Evolutionary conservation across 2,113 vertebrate genomes (phyloP).

Genomic region (Aphyosemion australe): DNA sequence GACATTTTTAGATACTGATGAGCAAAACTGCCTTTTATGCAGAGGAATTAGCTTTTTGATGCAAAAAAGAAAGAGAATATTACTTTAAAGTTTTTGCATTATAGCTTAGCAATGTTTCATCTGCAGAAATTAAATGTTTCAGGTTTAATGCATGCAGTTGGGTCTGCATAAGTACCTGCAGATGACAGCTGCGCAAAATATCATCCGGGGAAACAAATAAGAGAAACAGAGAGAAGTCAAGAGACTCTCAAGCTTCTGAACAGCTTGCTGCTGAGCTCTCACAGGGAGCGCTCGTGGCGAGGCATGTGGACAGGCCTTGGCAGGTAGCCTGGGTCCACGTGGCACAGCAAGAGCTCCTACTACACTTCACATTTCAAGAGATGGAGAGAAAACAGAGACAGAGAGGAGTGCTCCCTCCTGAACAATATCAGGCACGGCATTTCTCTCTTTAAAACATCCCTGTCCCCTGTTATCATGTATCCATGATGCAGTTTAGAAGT

Average conservation of each 20-base stretch:
- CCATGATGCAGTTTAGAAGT: neutral
- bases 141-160: slow-evolving; percentile 22
- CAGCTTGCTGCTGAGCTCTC: slow-evolving; percentile 44
- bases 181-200: slow-evolving; percentile 14
- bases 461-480: slow-evolving; percentile 2
- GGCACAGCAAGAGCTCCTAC: slow-evolving; percentile 67
- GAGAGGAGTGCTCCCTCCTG: slow-evolving; percentile 25
- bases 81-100: slow-evolving; percentile 10
- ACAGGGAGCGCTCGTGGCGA: slow-evolving; percentile 61
- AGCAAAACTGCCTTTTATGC: slow-evolving; percentile 11
- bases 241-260: slow-evolving; percentile 54
- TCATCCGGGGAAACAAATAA: slow-evolving; percentile 20
- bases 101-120: neutral
- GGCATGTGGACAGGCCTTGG: slow-evolving; percentile 75
- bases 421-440: slow-evolving; percentile 35
- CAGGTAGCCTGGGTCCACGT: slow-evolving; percentile 78
- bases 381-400: slow-evolving; percentile 23
- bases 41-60: slow-evolving; percentile 1
- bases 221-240: slow-evolving; percentile 11
- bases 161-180: slow-evolving; percentile 24
- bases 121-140: slow-evolving; percentile 3
- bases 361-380: slow-evolving; percentile 40
- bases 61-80: neutral
- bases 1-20: slow-evolving; percentile 27
- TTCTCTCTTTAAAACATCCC: slow-evolving; percentile 42